A percentile compares a stretch with the other conserved stretches of the same genome.
Conservation (phyloP, 2,113 vertebrate genomes). For the Peromyscus polionotus region DNA sequence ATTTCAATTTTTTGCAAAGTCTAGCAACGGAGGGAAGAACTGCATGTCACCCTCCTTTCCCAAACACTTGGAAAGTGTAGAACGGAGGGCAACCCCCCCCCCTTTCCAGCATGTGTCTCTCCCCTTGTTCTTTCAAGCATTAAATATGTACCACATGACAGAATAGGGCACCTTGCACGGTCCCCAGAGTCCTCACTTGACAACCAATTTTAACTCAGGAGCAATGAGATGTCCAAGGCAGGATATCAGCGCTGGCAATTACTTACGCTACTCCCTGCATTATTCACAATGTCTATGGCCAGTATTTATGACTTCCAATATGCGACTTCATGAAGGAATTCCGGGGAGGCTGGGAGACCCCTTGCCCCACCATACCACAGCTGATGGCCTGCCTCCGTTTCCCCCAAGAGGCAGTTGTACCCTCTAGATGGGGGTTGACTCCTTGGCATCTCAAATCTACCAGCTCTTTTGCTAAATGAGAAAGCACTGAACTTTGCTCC, state of each 20-base stretch:
- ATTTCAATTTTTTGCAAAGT: conserved; percentile 53
- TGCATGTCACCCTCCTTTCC: background rate
- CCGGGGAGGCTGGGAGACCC: conserved; percentile 68
- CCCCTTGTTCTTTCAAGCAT: conserved; percentile 81
- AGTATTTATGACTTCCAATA: conserved; percentile 52
- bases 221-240: conserved; percentile 74
- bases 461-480: background rate
- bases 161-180: conserved; percentile 85
- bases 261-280: conserved; percentile 80
- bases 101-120: conserved; percentile 65
- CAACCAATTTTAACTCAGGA: conserved; percentile 80
- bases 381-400: fast-evolving
- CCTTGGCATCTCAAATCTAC: background rate
- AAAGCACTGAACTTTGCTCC: background rate
- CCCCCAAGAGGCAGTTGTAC: fast-evolving
- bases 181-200: conserved; percentile 80
- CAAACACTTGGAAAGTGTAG: background rate
- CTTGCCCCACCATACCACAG: background rate
- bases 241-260: conserved; percentile 72
- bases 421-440: background rate
- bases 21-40: background rate
- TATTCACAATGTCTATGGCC: conserved; percentile 77
- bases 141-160: conserved; percentile 84
- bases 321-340: conserved; percentile 45
- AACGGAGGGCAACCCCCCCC: background rate